Conservation (phyloP, 2,113 vertebrate genomes). For the Pteruthius melanotis region DNA sequence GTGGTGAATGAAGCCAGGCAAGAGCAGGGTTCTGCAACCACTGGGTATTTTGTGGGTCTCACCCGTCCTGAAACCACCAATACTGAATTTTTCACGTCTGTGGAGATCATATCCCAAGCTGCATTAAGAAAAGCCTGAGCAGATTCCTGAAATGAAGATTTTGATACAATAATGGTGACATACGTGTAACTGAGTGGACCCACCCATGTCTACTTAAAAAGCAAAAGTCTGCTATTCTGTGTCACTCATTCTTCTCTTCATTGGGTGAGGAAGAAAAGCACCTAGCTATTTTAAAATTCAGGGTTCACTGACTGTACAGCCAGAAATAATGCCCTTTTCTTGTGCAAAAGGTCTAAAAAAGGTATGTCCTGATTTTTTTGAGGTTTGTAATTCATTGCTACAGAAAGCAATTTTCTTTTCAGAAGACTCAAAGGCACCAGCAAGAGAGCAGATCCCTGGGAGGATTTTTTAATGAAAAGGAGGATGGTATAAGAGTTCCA, state of each 20-base stretch:
- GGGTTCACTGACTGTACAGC: not conserved
- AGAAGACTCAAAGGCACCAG: not conserved
- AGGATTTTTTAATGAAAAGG: not conserved
- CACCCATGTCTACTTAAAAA: not conserved
- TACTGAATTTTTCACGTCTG: not conserved
- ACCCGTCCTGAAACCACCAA: not conserved
- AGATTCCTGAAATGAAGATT: not conserved
- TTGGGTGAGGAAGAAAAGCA: not conserved
- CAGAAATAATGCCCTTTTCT: not conserved
- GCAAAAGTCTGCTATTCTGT: not conserved
- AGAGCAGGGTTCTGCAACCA: not conserved
- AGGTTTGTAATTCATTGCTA: not conserved
- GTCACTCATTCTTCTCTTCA: not conserved
- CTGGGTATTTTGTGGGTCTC: not conserved
- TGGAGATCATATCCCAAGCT: not conserved
- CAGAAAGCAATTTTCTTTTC: not conserved
- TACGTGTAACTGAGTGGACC: not conserved
- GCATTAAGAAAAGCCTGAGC: not conserved
- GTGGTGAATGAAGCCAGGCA: not conserved
- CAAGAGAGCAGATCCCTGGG: not conserved
- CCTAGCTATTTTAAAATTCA: not conserved
- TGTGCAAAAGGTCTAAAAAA: not conserved
- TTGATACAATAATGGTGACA: not conserved
- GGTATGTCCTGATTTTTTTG: not conserved
- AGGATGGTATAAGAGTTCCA: not conserved